Percentiles rank a stretch among this genome's conserved stretches.
These are phyloP conservation scores for Rhinoderma darwinii DNA, from an alignment of 2,113 vertebrate species.

Conservation along the genomic window DNA sequence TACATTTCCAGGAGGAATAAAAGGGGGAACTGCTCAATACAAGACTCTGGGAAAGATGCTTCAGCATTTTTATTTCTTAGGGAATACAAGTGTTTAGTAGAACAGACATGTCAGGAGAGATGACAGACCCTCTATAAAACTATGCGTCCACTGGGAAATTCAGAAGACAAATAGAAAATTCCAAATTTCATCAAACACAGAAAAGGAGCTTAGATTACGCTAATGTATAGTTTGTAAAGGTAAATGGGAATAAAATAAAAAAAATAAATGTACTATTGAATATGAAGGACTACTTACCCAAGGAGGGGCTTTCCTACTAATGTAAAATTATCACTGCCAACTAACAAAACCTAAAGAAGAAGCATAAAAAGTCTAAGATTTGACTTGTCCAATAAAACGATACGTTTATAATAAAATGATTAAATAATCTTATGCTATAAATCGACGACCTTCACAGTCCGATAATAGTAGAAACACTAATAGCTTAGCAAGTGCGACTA, in stretches of 20 bases:
- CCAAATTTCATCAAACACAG: too few relatives aligned
- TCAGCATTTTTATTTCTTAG: too few relatives aligned
- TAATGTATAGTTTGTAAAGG: too few relatives aligned
- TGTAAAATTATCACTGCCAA: constrained; percentile 83
- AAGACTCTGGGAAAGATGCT: too few relatives aligned
- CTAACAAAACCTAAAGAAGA: constrained; percentile 79
- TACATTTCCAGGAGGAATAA: too few relatives aligned
- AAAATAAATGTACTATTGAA: background rate
- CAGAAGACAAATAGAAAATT: background rate
- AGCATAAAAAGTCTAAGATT: background rate
- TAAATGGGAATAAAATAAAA: background rate
- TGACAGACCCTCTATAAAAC: background rate
- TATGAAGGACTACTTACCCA: constrained; percentile 71
- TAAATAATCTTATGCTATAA: background rate
- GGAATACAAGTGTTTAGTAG: background rate
- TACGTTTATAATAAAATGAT: background rate
- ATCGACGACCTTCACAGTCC: too few relatives aligned
- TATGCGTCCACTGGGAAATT: too few relatives aligned
- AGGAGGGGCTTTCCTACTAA: constrained; percentile 83
- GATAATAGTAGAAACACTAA: background rate
- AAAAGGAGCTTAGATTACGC: too few relatives aligned
- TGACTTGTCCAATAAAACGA: background rate
- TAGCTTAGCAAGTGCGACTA: background rate
- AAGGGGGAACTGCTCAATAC: too few relatives aligned
- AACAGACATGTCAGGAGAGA: background rate